Conservation (phyloP, 2,888 invertebrate species). For the Drosophila demipolita region DNA sequence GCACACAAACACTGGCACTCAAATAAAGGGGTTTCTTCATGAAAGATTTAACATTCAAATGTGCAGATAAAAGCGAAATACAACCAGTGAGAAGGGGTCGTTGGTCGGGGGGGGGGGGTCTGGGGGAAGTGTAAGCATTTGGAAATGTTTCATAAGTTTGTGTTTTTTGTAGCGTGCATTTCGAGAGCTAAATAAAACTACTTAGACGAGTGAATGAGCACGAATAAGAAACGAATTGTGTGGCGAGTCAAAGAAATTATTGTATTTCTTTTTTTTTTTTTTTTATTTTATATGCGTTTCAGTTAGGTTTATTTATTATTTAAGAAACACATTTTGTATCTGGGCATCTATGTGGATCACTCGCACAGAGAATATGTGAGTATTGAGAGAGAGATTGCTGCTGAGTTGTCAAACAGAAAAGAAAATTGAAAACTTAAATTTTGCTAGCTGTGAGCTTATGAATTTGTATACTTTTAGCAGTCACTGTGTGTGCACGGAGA, state of each 20-base stretch:
- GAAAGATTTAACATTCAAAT: slow-evolving; percentile 85
- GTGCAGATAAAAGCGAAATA: slow-evolving; percentile 66
- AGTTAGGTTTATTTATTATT: slow-evolving; percentile 46
- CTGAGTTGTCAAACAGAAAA: slow-evolving; percentile 32
- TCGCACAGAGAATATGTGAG: slow-evolving; percentile 18
- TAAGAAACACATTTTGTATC: slow-evolving; percentile 1
- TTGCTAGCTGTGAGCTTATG: slow-evolving; percentile 40
- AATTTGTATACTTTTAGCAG: slow-evolving; percentile 37
- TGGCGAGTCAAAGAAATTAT: slow-evolving; percentile 32
- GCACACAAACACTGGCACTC: slow-evolving; percentile 29
- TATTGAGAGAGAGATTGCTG: slow-evolving; percentile 8
- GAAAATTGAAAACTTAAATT: slow-evolving; percentile 17
- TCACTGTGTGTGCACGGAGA: slow-evolving; percentile 19
- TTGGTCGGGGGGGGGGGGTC: background rate
- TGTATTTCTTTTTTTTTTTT: slow-evolving; percentile 22
- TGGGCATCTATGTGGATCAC: slow-evolving; percentile 1
- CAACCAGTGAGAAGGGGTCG: background rate
- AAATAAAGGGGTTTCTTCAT: slow-evolving; percentile 79
- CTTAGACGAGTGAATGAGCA: slow-evolving; percentile 80
- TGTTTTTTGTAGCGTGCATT: slow-evolving; percentile 36
- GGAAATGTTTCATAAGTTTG: slow-evolving; percentile 24
- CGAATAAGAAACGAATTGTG: slow-evolving; percentile 37
- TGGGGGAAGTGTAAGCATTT: slow-evolving; percentile 12
- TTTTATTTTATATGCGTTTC: slow-evolving; percentile 35
- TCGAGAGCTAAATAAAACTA: slow-evolving; percentile 79